These are phyloP conservation scores for Ictalurus punctatus DNA, from an alignment of 2,113 vertebrate genomes.

Conservation along the genomic window DNA sequence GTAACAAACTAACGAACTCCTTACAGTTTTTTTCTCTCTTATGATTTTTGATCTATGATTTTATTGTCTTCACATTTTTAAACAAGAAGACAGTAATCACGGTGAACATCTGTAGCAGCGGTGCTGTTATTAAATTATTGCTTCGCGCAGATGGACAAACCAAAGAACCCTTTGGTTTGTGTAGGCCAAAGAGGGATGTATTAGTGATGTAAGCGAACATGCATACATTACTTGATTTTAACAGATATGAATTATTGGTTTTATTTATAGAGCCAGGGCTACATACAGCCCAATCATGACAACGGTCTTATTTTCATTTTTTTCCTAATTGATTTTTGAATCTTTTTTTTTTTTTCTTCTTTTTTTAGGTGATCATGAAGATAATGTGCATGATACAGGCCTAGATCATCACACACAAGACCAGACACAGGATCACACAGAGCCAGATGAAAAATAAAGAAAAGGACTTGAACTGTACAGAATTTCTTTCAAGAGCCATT, in stretches of 20 bases:
- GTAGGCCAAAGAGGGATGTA: not conserved
- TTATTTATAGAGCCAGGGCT: not conserved
- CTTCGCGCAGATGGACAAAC: too few species aligned
- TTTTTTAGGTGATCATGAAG: constrained; percentile 55
- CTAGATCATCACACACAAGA: not conserved
- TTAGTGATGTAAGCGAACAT: not conserved
- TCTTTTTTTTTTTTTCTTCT: too few species aligned
- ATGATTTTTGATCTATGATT: not conserved
- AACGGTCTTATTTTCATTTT: too few species aligned
- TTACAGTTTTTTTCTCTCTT: not conserved
- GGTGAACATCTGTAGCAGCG: not conserved
- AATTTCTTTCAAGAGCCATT: not conserved
- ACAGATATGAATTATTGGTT: not conserved
- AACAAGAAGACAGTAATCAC: not conserved
- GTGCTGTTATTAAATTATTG: not conserved
- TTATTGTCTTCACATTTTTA: not conserved
- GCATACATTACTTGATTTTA: not conserved
- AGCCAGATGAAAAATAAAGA: constrained; percentile 54
- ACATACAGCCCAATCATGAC: not conserved
- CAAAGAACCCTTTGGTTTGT: not conserved
- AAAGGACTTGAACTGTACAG: constrained; percentile 7
- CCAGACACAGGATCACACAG: not conserved
- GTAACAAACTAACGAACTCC: not conserved
- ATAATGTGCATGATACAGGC: constrained; percentile 33
- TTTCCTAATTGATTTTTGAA: too few species aligned